Percentiles rank a stretch among this genome's conserved stretches.
These are phyloP conservation scores for Teleopsis dalmanni DNA, from an alignment of 1,140 invertebrate genomes.

Conservation along the genomic window DNA sequence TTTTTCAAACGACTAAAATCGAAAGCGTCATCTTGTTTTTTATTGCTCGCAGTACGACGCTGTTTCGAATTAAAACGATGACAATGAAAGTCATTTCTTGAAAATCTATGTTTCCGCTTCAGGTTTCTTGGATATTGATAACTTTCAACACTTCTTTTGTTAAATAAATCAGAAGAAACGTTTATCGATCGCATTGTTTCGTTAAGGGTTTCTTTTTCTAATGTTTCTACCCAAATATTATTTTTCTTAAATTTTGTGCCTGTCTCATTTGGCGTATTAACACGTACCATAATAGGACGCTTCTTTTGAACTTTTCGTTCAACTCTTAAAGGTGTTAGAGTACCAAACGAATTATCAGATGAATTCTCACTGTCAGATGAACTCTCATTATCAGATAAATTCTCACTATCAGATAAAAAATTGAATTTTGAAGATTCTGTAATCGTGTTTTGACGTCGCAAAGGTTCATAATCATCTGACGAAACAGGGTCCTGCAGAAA, in stretches of 20 bases:
- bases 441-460: conserved; percentile 36
- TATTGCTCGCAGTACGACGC: conserved; percentile 14
- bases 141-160: conserved; percentile 52
- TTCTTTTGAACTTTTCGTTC: conserved; percentile 25
- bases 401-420: too few relatives aligned
- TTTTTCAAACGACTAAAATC: conserved; percentile 17
- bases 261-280: conserved; percentile 41
- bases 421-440: conserved; percentile 13
- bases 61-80: conserved; percentile 32
- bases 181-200: conserved; percentile 51
- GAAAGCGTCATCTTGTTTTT: conserved; percentile 6
- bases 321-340: too few relatives aligned
- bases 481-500: conserved; percentile 18
- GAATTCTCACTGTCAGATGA: conserved; percentile 34
- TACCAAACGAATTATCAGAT: too few relatives aligned
- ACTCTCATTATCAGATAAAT: neutral
- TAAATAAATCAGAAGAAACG: conserved; percentile 49
- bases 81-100: conserved; percentile 17
- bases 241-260: conserved; percentile 48
- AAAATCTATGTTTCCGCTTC: conserved; percentile 34
- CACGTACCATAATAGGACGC: conserved; percentile 46
- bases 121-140: conserved; percentile 48
- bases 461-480: conserved; percentile 25
- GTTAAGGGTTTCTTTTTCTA: conserved; percentile 55
- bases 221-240: conserved; percentile 54